Evolutionary conservation across 2,113 vertebrate genomes (phyloP).

Genomic region (Neolamprologus hecqui): DNA sequence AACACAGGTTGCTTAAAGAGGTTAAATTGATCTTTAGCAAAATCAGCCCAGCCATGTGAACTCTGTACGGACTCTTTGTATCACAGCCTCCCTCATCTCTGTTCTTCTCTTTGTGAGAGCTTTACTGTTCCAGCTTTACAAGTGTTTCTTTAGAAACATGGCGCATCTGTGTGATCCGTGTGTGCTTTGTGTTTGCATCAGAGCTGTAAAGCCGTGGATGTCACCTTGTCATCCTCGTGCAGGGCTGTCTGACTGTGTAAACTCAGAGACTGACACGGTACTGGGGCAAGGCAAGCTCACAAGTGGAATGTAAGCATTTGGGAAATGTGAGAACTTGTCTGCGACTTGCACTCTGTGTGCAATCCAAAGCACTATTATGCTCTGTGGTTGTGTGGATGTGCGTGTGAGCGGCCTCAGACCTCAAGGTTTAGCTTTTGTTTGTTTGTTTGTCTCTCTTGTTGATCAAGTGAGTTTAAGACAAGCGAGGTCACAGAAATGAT

Average conservation of each 20-base stretch:
- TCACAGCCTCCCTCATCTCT: not conserved
- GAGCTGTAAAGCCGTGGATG: slow-evolving; percentile 30
- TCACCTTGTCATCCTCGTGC: slow-evolving; percentile 28
- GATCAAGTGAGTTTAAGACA: not conserved
- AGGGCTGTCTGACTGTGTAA: slow-evolving; percentile 42
- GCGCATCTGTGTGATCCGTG: not conserved
- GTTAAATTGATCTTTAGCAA: not conserved
- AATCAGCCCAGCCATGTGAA: not conserved
- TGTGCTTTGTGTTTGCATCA: slow-evolving; percentile 4
- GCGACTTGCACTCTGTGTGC: slow-evolving; percentile 17
- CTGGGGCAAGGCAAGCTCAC: slow-evolving; percentile 15
- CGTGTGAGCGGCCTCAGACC: not conserved
- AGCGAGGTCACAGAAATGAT: not conserved
- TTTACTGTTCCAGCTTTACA: not conserved
- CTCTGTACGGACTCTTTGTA: not conserved
- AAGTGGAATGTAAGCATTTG: slow-evolving; percentile 66
- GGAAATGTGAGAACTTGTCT: slow-evolving; percentile 66
- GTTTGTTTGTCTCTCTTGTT: not conserved
- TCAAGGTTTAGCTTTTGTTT: not conserved
- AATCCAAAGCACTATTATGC: slow-evolving; percentile 17
- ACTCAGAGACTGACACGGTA: slow-evolving; percentile 42
- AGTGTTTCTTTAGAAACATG: slow-evolving; percentile 2
- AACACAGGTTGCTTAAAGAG: not conserved
- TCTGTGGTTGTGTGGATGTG: not conserved
- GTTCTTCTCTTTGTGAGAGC: not conserved